Evolutionary conservation across 2,113 vertebrate genomes (phyloP).

Genomic region (Apus apus): DNA sequence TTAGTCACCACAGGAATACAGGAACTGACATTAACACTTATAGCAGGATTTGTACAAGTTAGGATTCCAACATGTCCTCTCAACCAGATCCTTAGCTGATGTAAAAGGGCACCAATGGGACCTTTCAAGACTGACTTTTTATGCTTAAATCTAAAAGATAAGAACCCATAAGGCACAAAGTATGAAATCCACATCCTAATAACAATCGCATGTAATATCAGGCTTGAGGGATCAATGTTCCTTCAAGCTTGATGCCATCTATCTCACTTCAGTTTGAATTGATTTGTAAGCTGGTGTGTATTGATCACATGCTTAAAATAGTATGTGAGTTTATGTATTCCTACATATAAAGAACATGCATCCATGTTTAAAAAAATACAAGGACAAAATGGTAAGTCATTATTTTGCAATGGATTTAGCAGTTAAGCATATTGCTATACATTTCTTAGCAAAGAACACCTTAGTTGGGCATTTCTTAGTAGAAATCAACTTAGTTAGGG

Average conservation of each 20-base stretch:
- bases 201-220: not conserved
- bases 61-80: fast-evolving
- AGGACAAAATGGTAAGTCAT: not conserved
- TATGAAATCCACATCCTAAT: not conserved
- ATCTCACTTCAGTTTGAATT: not conserved
- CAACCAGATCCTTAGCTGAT: not conserved
- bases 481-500: no score
- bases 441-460: not conserved
- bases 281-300: not conserved
- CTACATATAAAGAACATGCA: not conserved
- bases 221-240: not conserved
- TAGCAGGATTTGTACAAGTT: not conserved
- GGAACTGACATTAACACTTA: not conserved
- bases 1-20: not conserved
- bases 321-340: fast-evolving
- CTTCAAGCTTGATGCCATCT: not conserved
- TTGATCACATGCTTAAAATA: not conserved
- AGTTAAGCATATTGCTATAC: not conserved
- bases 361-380: not conserved
- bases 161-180: not conserved
- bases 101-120: not conserved
- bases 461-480: not conserved
- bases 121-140: not conserved
- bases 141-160: not conserved
- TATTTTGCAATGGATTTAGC: not conserved